phyloP scores from a whole-genome alignment of 2,113 vertebrate genomes.

The Leptosomus discolor region DNA sequence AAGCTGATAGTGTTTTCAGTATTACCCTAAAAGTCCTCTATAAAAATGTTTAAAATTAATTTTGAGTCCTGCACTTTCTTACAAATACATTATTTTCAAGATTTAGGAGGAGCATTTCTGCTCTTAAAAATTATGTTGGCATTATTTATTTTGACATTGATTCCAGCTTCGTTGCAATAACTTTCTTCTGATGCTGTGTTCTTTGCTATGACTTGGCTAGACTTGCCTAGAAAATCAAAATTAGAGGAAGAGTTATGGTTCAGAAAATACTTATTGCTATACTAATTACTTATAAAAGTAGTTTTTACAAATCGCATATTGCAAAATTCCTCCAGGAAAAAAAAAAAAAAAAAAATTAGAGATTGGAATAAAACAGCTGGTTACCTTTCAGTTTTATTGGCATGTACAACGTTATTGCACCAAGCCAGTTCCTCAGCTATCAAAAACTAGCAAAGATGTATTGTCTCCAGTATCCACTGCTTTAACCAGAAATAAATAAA shows the following conservation, averaged over 20 bases:
- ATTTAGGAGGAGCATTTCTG: neutral
- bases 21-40: neutral
- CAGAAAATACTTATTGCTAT: constrained; percentile 1
- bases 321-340: constrained; percentile 17
- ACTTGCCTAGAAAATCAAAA: constrained; percentile 15
- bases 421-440: neutral
- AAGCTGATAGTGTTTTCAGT: neutral
- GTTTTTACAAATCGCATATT: constrained; percentile 2
- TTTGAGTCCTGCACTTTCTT: neutral
- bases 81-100: neutral
- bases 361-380: neutral
- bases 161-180: constrained; percentile 1
- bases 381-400: constrained; percentile 32
- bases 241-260: neutral
- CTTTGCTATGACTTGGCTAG: constrained; percentile 7
- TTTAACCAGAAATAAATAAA: neutral
- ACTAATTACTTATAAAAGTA: neutral
- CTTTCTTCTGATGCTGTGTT: neutral
- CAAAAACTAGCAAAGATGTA: neutral
- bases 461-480: neutral
- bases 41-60: neutral
- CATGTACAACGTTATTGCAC: neutral
- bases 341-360: neutral
- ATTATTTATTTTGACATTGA: neutral
- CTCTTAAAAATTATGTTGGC: neutral